These are phyloP conservation scores for Nothocercus nigrocapillus DNA, from an alignment of 2,113 vertebrate genomes.

Conservation along the genomic window DNA sequence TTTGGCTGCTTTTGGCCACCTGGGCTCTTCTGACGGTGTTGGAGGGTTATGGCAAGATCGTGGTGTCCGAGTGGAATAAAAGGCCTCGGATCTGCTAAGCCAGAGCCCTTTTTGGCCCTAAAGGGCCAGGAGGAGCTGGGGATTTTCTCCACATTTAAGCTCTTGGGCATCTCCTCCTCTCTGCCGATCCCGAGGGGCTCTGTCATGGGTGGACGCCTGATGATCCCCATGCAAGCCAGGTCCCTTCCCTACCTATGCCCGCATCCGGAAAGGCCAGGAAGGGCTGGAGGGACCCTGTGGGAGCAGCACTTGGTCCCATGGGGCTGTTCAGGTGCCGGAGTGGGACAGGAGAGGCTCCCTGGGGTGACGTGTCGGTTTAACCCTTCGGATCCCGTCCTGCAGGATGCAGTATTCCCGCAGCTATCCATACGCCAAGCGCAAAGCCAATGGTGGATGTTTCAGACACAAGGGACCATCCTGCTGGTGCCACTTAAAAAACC, in stretches of 20 bases:
- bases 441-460: background rate
- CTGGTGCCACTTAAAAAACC: slow-evolving; percentile 34
- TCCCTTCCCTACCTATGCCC: background rate
- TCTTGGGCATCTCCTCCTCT: background rate
- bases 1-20: background rate
- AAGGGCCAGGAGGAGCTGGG: background rate
- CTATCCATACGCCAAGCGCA: background rate
- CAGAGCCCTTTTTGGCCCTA: background rate
- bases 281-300: background rate
- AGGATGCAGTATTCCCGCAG: background rate
- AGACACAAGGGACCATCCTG: background rate
- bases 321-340: background rate
- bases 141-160: background rate
- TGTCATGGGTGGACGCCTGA: background rate
- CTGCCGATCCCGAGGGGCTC: rapidly evolving
- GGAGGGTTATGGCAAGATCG: background rate
- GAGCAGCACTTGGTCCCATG: background rate
- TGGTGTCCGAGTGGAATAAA: background rate
- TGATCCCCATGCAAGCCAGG: background rate
- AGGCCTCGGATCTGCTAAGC: background rate
- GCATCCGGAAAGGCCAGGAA: background rate
- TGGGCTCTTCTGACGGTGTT: too few species aligned
- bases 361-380: background rate
- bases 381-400: background rate
- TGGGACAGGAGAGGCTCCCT: background rate